Percentiles rank a stretch among this genome's conserved stretches.
Conservation (phyloP, 2,797 vertebrate species). For the Poecilia picta region DNA sequence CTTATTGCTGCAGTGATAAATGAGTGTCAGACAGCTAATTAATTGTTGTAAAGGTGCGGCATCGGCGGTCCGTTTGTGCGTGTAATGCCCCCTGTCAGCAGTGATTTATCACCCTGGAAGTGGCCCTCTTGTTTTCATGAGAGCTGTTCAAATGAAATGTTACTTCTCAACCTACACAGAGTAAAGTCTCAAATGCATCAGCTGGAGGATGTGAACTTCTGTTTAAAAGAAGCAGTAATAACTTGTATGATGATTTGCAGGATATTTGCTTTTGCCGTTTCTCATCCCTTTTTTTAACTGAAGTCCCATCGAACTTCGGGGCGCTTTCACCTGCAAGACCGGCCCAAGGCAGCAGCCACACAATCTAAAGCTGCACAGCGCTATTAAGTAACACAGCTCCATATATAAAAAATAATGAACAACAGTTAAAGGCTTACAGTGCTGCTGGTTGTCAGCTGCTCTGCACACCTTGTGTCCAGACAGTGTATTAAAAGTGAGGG, state of each 20-base stretch:
- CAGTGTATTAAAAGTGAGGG: not conserved
- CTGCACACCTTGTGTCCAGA: not conserved
- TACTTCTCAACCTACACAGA: constrained; percentile 21
- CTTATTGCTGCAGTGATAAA: constrained; percentile 81
- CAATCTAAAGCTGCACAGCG: not conserved
- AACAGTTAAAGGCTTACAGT: not conserved
- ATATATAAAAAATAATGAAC: not conserved
- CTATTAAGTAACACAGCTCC: not conserved
- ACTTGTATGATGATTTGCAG: not conserved
- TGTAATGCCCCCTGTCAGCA: constrained; percentile 76
- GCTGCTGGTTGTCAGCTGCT: not conserved
- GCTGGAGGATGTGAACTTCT: not conserved
- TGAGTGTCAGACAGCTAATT: constrained; percentile 80
- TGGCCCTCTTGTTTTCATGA: constrained; percentile 47
- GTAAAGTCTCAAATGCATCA: constrained; percentile 29
- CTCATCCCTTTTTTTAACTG: not conserved
- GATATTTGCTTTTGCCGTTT: not conserved
- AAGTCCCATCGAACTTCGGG: not conserved
- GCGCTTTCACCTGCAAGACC: not conserved
- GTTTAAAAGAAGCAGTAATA: not conserved
- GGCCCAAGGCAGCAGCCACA: not conserved
- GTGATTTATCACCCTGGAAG: constrained; percentile 78
- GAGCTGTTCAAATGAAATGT: constrained; percentile 3
- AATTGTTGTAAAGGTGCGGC: constrained; percentile 72
- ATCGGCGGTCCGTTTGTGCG: constrained; percentile 69